Conservation (phyloP, 1,140 invertebrate genomes). For the Drosophila murphyi region DNA sequence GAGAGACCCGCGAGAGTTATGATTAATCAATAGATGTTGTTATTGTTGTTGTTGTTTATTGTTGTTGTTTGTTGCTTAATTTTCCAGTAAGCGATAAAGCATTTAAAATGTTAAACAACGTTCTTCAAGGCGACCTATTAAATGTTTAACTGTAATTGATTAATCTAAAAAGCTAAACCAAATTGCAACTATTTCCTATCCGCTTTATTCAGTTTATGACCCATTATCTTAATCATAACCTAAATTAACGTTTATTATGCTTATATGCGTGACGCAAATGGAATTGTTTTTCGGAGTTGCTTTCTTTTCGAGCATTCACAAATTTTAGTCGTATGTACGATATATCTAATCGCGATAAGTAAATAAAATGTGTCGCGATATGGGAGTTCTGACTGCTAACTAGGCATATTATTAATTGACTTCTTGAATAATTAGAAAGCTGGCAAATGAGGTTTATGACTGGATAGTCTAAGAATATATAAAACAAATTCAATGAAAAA, state of each 20-base stretch:
- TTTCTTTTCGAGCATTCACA: neutral
- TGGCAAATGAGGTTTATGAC: neutral
- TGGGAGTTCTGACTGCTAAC: no score
- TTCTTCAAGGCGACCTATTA: no score
- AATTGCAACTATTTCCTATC: no score
- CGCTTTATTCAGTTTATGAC: no score
- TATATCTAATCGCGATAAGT: slow-evolving; percentile 2
- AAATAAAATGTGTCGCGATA: neutral
- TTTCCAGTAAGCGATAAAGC: no score
- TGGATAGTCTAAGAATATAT: no score
- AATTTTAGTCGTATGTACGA: neutral
- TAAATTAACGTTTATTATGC: neutral
- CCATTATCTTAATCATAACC: neutral
- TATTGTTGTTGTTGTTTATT: neutral
- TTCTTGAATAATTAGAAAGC: neutral
- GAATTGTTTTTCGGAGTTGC: neutral
- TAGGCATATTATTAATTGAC: neutral
- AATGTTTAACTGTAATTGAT: no score
- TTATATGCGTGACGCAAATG: neutral
- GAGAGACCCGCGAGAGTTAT: slow-evolving; percentile 4
- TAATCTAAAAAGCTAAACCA: no score
- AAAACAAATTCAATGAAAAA: no score
- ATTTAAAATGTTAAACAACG: no score
- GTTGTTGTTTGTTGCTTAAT: no score
- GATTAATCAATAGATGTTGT: slow-evolving; percentile 13